phyloP scores from a whole-genome alignment of 1,140 invertebrate species.

The Lepidurus apus region DNA sequence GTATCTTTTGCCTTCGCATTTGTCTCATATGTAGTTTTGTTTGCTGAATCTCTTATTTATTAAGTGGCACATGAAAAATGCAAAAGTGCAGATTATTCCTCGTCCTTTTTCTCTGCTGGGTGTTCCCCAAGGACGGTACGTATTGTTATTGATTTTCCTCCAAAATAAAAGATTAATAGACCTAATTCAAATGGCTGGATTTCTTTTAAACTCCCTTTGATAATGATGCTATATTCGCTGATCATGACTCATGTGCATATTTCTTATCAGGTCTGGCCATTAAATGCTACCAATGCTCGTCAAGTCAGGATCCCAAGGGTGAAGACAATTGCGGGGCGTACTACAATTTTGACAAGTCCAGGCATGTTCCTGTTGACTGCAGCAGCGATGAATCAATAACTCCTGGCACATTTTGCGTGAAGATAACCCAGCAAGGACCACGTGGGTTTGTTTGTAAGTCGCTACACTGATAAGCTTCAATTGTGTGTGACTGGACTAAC shows the following conservation, averaged over 20 bases:
- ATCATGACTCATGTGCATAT: not conserved
- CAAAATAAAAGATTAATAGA: not conserved
- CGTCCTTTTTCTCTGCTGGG: not conserved
- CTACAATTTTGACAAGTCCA: slow-evolving; percentile 66
- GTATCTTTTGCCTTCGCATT: not conserved
- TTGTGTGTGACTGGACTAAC: not conserved
- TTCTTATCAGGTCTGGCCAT: slow-evolving; percentile 55
- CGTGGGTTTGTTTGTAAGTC: slow-evolving; percentile 74
- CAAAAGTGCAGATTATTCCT: not conserved
- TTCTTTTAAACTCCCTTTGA: not conserved
- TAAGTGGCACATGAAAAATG: not conserved
- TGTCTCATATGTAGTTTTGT: not conserved
- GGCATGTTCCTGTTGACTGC: slow-evolving; percentile 79
- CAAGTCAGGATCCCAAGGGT: slow-evolving; percentile 64
- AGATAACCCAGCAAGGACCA: slow-evolving; percentile 79
- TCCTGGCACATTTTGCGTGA: slow-evolving; percentile 90
- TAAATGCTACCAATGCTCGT: slow-evolving; percentile 82
- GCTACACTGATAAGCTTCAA: slow-evolving; percentile 30
- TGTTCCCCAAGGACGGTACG: not conserved
- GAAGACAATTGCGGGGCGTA: slow-evolving; percentile 84
- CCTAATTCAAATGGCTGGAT: not conserved
- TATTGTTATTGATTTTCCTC: not conserved
- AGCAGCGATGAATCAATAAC: slow-evolving; percentile 81
- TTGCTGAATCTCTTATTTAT: not conserved
- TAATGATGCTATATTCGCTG: not conserved